Percentiles rank a stretch among this genome's conserved stretches.
phyloP scores from a whole-genome alignment of 2,888 invertebrate genomes.

The Eupeodes latifasciatus region DNA sequence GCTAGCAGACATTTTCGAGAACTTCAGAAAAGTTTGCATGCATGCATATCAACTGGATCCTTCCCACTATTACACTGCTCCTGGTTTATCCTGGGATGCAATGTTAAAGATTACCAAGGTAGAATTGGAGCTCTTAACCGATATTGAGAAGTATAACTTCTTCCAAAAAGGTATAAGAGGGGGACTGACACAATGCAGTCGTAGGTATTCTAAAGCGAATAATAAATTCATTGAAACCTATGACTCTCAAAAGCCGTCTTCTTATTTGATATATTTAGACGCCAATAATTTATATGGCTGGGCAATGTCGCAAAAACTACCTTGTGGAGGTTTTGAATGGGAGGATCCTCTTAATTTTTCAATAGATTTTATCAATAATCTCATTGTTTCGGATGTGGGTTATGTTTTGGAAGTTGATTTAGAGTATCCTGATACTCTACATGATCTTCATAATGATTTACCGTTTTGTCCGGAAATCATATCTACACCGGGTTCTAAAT shows the following conservation, averaged over 20 bases:
- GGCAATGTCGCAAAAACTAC: neutral
- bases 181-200: neutral
- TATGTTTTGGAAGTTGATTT: too few relatives aligned
- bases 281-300: neutral
- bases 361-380: too few relatives aligned
- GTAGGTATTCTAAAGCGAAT: neutral
- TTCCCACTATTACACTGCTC: too few relatives aligned
- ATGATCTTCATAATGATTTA: too few relatives aligned
- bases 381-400: too few relatives aligned
- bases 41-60: too few relatives aligned
- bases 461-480: too few relatives aligned
- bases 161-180: neutral
- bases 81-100: too few relatives aligned
- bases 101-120: too few relatives aligned
- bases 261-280: neutral
- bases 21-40: neutral
- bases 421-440: too few relatives aligned
- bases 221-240: neutral
- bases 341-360: too few relatives aligned
- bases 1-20: constrained; percentile 48
- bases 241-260: neutral
- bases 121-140: neutral
- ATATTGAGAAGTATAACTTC: neutral
- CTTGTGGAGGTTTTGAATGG: constrained; percentile 50
- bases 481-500: too few relatives aligned